These are phyloP conservation scores for Diorhabda carinulata DNA, from an alignment of 1,140 invertebrate genomes.

Conservation along the genomic window DNA sequence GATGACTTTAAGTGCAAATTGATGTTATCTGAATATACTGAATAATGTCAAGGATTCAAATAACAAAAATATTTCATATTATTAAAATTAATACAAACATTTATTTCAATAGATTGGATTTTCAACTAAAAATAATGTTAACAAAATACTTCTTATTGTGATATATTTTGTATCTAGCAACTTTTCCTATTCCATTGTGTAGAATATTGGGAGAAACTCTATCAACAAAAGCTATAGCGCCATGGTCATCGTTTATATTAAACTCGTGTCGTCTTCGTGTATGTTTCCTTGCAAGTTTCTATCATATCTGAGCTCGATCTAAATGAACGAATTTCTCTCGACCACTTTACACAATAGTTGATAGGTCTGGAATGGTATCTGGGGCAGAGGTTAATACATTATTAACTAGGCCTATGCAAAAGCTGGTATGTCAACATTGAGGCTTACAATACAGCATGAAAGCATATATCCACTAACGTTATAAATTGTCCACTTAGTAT, in stretches of 20 bases:
- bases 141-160: no score
- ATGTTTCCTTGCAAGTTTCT: background rate
- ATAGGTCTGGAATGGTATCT: background rate
- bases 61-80: no score
- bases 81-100: no score
- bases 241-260: background rate
- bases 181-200: no score
- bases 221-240: no score
- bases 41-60: no score
- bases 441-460: background rate
- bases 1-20: no score
- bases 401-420: background rate
- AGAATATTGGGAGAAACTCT: no score
- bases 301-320: background rate
- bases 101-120: no score
- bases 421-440: background rate
- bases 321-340: background rate
- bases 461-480: background rate
- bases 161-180: no score
- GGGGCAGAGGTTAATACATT: background rate
- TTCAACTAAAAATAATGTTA: no score
- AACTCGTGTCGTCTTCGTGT: background rate
- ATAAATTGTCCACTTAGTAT: slow-evolving; percentile 1
- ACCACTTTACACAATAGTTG: slow-evolving; percentile 2
- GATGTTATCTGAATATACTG: no score